Base-by-base conservation (phyloP, 2,888 invertebrate genomes). In the Drosophila tanythrix region DNA sequence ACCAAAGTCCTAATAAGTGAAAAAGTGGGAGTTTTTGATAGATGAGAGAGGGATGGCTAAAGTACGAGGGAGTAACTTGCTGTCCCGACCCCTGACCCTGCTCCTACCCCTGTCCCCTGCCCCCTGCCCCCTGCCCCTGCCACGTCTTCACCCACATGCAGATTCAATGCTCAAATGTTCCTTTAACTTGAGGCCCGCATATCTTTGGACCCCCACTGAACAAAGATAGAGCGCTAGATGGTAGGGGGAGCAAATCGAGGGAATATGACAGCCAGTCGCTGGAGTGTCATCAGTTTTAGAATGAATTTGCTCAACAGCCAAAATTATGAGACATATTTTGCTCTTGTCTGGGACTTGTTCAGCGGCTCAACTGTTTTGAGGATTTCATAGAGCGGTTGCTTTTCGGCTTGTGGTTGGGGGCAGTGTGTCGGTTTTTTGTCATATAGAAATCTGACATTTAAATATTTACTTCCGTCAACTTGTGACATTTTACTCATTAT, bases 381-480 rank as follows among this genome's bases (percentile, higher is more conserved):
- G 36, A 55, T 36, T 18, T 35, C 56, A 18, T 40, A 46, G 58
- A 46, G 61, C 53, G 38, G 38, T 27, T 36, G 27, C 0, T 15
- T 21, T 35, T 33, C 29, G 3, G 15, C 31, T 18, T 11, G 18
- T 11, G 27, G 7, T 21, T 8, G 8, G 21, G 56, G 46, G 31
- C 8, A 38, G 7, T 27, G 29, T 18, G 5, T 50, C 27, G 38
- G 38, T 36, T 50, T 75, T 68, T 69, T 65, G 67, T 68, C 79
- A 79, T 79, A 83, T 84, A 74, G 88, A 84, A 91, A 90, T 91
- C 91, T 89, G 89, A 90, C 92, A 91, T 91, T 91, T 91, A 91
- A 91, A 91, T 91, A 91, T 92, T 91, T 91, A 89, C 91, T 90
- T 86, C 85, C 86, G 83, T 91, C 88, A 89, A 89, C 84, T 90